Base-by-base conservation (phyloP, 2,113 vertebrate genomes). In the Syngnathoides biaculeatus region DNA sequence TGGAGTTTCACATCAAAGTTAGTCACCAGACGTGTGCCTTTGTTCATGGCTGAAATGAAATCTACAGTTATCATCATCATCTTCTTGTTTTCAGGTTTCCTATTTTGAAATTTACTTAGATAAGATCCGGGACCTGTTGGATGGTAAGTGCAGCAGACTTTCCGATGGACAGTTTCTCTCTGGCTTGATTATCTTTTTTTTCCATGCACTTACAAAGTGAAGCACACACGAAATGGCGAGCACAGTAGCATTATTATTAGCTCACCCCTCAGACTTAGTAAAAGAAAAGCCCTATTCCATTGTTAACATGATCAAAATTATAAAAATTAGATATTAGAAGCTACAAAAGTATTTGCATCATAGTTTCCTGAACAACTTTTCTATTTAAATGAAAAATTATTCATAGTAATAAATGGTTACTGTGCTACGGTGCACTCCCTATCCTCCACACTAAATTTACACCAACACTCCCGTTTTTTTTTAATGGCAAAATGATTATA, bases 91-190 rank as follows among this genome's bases (percentile, higher is more conserved):
- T 38, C 83, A 98, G 95, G 95, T 97, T 74, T 98, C 95, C 52
- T 98, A 98, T 91, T 98, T 98, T 92, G 95, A 97, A 87, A 98
- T 98, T 84, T 98, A 98, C 84, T 84, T 97, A 91, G 95, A 98
- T 88, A 98, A 98, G 91, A 96, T 98, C 74, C 93, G 95, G 75
- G 95, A 98, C 79, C 93, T 98, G 68, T 86, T 96, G 89, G 95
- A 96, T 81, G 94, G 95, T 97, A 79, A 92, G 94, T 91, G 30
- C 0, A 4, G 1, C 60, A 62, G 13, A 15, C n/a, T 8, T 62
- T 26, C 20, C 35, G 12, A n/a, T n/a, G n/a, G 35, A 20, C 35
- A 5, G n/a, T 61, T 40, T 8, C n/a, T 22, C 38, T 42, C 38
- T 5, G n/a, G 38, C 13, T 43, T 62, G 2, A 13, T 42, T 24